phyloP scores from a whole-genome alignment of 2,113 vertebrate genomes.

The Abramis brama region DNA sequence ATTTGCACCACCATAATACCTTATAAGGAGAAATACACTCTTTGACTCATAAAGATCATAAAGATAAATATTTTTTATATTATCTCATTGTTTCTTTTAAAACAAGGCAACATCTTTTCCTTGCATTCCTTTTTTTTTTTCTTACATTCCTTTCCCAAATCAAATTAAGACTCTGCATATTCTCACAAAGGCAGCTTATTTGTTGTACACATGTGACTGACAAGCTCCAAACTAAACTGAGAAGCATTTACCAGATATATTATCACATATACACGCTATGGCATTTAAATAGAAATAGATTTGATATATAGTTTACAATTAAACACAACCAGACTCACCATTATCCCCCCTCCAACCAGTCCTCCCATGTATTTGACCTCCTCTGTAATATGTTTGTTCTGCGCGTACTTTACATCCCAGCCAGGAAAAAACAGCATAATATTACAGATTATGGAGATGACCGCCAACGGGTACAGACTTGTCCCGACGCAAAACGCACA shows the following conservation, averaged over 20 bases:
- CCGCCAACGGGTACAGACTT: conserved; percentile 72
- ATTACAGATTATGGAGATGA: conserved; percentile 78
- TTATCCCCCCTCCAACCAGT: conserved; percentile 75
- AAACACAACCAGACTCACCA: conserved; percentile 71
- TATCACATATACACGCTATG: not conserved
- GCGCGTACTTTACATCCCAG: conserved; percentile 67
- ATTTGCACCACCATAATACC: not conserved
- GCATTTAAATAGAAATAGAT: not conserved
- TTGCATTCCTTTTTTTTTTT: not conserved
- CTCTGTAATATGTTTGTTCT: conserved; percentile 71
- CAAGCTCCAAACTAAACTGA: not conserved
- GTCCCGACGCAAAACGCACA: conserved; percentile 75
- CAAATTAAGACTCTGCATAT: not conserved
- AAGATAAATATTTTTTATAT: not conserved
- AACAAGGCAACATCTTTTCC: not conserved
- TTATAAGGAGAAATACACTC: not conserved
- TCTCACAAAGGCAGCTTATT: not conserved
- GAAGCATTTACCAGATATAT: too few species aligned
- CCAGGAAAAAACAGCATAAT: conserved; percentile 80
- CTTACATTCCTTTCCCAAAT: conserved; percentile 19
- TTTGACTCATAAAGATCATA: not conserved
- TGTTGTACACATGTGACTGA: not conserved
- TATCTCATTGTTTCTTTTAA: not conserved
- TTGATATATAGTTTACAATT: not conserved
- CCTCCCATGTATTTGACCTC: conserved; percentile 83